These are phyloP conservation scores for Apamea monoglypha DNA, from an alignment of 2,888 invertebrate species.

Conservation along the genomic window DNA sequence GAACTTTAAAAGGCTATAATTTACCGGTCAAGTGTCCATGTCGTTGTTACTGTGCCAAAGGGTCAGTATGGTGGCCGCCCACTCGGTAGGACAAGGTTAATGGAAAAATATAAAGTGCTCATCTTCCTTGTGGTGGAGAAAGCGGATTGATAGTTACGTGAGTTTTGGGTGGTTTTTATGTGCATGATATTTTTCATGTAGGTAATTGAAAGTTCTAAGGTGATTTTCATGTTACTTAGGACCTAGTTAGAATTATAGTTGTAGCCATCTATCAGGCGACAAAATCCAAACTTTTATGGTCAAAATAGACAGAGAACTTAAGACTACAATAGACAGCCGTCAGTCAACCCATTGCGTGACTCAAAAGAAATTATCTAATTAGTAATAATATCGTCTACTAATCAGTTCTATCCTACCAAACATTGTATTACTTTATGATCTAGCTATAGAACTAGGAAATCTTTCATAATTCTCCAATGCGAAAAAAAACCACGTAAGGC, in stretches of 20 bases:
- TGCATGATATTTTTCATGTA: not conserved
- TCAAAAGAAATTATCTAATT: not conserved
- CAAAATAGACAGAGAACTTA: not conserved
- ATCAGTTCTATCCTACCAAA: not conserved
- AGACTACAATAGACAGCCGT: not conserved
- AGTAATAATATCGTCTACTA: not conserved
- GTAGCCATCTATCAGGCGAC: not conserved
- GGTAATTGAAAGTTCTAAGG: not conserved
- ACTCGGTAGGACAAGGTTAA: conserved; percentile 53
- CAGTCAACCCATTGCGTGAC: not conserved
- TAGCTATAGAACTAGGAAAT: not conserved
- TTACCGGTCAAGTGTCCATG: conserved; percentile 48
- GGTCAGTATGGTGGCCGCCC: conserved; percentile 61
- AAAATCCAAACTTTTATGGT: not conserved
- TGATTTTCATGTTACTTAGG: not conserved
- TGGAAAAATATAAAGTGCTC: conserved; percentile 54
- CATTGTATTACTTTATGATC: not conserved
- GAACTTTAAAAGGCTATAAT: conserved; percentile 58
- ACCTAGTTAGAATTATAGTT: not conserved
- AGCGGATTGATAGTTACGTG: conserved; percentile 19
- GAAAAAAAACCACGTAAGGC: not conserved
- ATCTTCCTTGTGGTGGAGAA: conserved; percentile 52
- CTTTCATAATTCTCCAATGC: not conserved
- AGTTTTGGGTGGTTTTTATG: not conserved
- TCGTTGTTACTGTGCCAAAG: conserved; percentile 59